Base-by-base conservation (phyloP, 2,888 invertebrate genomes). In the Meandrusa payeni region DNA sequence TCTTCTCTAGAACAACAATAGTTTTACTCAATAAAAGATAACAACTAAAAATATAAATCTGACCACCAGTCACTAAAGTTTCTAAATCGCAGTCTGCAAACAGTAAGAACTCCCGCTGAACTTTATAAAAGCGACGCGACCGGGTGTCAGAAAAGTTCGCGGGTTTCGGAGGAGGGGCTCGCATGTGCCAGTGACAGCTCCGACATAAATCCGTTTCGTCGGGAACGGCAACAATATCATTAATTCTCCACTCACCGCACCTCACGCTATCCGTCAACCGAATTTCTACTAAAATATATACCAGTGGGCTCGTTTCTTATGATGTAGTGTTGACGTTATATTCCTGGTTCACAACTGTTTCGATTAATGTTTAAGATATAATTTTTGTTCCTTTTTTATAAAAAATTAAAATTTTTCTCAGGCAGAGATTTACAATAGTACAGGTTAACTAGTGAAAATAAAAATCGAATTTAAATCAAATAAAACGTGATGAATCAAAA, bases 191-290 rank as follows among this genome's bases (percentile, higher is more conserved):
- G 41, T 64, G 72, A 69, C 73, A 66, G 64, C 51, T 65, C 62
- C 63, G 68, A 68, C 69, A 69, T 66, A 63, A 69, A 71, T 72
- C 68, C 63, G 63, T 61, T 71, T 51, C 57, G 57, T 55, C 55
- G 53, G 55, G 53, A 52, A 52, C 15, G 51, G 46, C 46, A 47
- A 42, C 50, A 47, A 48, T 41, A 49, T 53, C 56, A 60, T 62
- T 62, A 60, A 60, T 64, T 60, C 57, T 50, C 41, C 50, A 50
- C 54, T 54, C 55, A 48, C 50, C 52, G 50, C 47, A 46, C 54
- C 52, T 49, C 50, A 51, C 48, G 51, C 57, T 57, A 57, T 68
- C 64, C 64, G 63, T 70, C 69, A 73, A 62, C 66, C 40, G 61
- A 42, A 31, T 31, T 36, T 36, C 36, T 20, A 29, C 36, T 23